phyloP scores from a whole-genome alignment of 2,888 invertebrate species.

The Amblyteles armatorius region DNA sequence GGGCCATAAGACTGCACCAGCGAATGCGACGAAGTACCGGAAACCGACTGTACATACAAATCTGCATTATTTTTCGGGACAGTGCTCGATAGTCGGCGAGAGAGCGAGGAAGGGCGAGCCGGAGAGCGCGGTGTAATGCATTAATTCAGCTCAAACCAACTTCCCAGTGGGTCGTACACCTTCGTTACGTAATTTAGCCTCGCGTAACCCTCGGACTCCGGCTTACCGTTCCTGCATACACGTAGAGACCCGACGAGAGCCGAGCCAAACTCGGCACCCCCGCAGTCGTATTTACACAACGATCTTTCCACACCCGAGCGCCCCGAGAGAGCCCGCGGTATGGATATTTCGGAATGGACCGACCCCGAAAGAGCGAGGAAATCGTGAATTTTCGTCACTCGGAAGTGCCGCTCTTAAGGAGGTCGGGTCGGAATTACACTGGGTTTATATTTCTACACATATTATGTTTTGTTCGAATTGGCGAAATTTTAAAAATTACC shows the following conservation, averaged over 20 bases:
- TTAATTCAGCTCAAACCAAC: constrained; percentile 35
- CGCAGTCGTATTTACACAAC: constrained; percentile 21
- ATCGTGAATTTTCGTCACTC: constrained; percentile 5
- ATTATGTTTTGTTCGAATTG: neutral
- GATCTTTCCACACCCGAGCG: neutral
- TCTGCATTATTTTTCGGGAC: neutral
- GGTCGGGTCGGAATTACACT: neutral
- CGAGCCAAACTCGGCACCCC: constrained; percentile 20
- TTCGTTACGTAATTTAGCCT: constrained; percentile 39
- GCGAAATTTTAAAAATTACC: no score
- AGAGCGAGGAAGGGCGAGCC: neutral
- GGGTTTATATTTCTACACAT: neutral
- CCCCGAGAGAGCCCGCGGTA: neutral
- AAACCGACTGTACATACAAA: constrained; percentile 1
- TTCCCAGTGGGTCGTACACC: constrained; percentile 34
- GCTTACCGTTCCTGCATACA: constrained; percentile 3
- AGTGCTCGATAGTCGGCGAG: neutral
- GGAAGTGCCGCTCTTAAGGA: neutral
- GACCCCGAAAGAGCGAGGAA: neutral
- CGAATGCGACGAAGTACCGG: constrained; percentile 7
- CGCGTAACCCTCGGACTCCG: constrained; percentile 14
- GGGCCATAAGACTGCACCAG: neutral
- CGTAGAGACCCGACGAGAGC: constrained; percentile 18
- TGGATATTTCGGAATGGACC: constrained; percentile 1
- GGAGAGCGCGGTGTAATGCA: constrained; percentile 18